Evolutionary conservation across 2,888 invertebrate species (phyloP).

Genomic region (Stenichneumon culpator): DNA sequence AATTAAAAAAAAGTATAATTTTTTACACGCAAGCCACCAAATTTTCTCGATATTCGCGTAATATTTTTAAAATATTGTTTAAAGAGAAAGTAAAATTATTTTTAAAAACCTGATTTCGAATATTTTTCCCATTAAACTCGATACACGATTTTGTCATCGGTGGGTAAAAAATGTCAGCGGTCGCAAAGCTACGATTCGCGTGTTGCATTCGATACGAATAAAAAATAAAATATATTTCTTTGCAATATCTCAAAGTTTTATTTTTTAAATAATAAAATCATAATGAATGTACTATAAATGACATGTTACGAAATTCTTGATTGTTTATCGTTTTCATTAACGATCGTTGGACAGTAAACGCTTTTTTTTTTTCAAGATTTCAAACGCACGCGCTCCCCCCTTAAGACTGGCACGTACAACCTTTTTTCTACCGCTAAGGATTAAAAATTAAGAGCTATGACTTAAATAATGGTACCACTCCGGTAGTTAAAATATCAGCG

Average conservation of each 20-base stretch:
- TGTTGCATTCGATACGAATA: background rate
- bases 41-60: background rate
- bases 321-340: background rate
- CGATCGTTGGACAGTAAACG: background rate
- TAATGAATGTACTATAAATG: background rate
- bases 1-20: background rate
- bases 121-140: background rate
- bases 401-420: conserved; percentile 81
- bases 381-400: background rate
- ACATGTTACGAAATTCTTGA: background rate
- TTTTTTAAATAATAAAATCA: background rate
- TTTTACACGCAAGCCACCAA: background rate
- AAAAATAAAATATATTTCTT: conserved; percentile 5
- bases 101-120: background rate
- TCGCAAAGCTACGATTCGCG: too few relatives aligned
- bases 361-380: background rate
- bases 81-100: background rate
- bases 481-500: conserved; percentile 6
- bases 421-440: conserved; percentile 69
- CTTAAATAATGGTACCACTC: conserved; percentile 44
- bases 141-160: background rate
- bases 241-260: conserved; percentile 10
- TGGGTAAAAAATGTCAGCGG: too few relatives aligned
- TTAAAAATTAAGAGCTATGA: conserved; percentile 71
- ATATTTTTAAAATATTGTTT: background rate